These are phyloP conservation scores for Epinotia bilunana DNA, from an alignment of 2,888 invertebrate species.

Conservation along the genomic window DNA sequence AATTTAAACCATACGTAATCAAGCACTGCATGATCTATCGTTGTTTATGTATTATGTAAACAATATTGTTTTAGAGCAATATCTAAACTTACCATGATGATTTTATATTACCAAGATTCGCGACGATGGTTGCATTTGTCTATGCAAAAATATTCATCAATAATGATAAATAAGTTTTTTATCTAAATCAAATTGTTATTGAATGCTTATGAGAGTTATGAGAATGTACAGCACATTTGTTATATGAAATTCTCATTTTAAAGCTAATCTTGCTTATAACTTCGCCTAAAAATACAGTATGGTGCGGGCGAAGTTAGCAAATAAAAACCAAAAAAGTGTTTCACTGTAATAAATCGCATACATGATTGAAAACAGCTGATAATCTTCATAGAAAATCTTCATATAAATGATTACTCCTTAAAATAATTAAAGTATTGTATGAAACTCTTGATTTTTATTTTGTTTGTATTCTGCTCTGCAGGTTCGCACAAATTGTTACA, in stretches of 20 bases:
- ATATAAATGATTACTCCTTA: background rate
- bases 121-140: background rate
- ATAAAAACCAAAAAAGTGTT: no score
- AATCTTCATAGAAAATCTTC: background rate
- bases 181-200: background rate
- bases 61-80: conserved; percentile 22
- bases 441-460: background rate
- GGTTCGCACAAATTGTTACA: conserved; percentile 7
- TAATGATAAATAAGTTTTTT: background rate
- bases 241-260: no score
- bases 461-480: background rate
- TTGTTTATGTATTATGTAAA: background rate
- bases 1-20: no score
- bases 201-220: background rate
- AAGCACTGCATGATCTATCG: no score
- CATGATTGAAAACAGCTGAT: background rate
- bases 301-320: no score
- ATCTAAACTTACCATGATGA: conserved; percentile 6
- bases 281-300: no score
- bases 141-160: background rate
- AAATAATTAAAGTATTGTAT: background rate
- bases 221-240: no score
- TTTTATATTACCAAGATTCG: background rate
- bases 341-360: no score
- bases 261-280: no score